Conservation (phyloP, 30 jellyfish, hydroid and myxozoan genomes). For the Chrysaora quinquecirrha region DNA sequence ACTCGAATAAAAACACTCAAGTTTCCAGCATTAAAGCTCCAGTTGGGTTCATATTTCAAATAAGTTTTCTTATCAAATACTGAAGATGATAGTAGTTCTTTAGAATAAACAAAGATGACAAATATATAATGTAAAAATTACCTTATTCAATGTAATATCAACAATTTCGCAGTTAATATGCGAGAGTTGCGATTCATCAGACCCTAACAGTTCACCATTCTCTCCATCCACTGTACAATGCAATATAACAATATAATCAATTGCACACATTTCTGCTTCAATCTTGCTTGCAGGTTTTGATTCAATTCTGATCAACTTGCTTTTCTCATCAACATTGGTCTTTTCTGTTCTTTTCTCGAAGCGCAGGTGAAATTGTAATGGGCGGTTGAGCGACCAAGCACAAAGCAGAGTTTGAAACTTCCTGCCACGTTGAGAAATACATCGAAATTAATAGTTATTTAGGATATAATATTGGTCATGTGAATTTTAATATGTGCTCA, state of each 20-base stretch:
- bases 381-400: background rate
- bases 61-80: too few relatives aligned
- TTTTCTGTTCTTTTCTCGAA: background rate
- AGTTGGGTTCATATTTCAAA: too few relatives aligned
- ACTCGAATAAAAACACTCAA: too few relatives aligned
- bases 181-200: slow-evolving; percentile 75
- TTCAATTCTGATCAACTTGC: too few relatives aligned
- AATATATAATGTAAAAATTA: too few relatives aligned
- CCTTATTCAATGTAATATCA: slow-evolving; percentile 57
- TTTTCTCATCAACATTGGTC: background rate
- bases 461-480: background rate
- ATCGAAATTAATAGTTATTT: background rate
- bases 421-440: slow-evolving; percentile 10
- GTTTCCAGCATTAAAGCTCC: too few relatives aligned
- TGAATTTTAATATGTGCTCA: too few relatives aligned
- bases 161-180: slow-evolving; percentile 52
- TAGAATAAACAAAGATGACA: too few relatives aligned
- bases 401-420: background rate
- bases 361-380: background rate
- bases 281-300: background rate
- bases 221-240: slow-evolving; percentile 71
- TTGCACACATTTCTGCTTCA: slow-evolving; percentile 7
- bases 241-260: slow-evolving; percentile 12
- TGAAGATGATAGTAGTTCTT: too few relatives aligned
- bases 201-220: slow-evolving; percentile 76